Evolutionary conservation across 2,888 invertebrate genomes (phyloP), one percentile per base, ranked within the genome.

Genomic region (Blomia tropicalis): DNA sequence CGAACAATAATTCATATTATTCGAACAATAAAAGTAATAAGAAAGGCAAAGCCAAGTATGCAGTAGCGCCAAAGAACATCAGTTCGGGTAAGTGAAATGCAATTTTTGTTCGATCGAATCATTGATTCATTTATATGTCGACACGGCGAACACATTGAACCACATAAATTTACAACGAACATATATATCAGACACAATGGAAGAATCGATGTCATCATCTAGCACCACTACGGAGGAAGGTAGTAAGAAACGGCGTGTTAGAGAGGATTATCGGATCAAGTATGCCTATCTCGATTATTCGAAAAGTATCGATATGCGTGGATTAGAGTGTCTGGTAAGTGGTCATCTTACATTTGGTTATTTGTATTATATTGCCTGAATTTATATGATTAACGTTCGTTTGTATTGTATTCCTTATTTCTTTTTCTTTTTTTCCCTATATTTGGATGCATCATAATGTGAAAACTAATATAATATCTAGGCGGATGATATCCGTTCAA

Each of bases 401-500:
- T n/a, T n/a, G n/a, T n/a, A n/a, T n/a, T n/a, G n/a, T n/a, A n/a
- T n/a, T n/a, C n/a, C n/a, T n/a, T 32, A 14, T 7, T 32, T 32
- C 7, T 7, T 32, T 32, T 5, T 7, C 14, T 32, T 5, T 5
- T 32, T 32, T 32, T 32, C 14, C 14, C 14, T 32, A 7, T 7
- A 32, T 32, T 32, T 32, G 5, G 32, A 7, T 7, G 14, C 5
- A 32, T 14, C 32, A 32, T 7, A 32, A 32, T 32, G 32, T 32
- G 32, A 7, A 14, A 7, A 32, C 4, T 14, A 32, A 32, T 32
- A 32, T 32, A 14, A 32, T 32, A 14, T 7, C 14, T 5, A 47
- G 47, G 25, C 56, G 17, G 56, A 56, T 3, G 56, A 56, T 36
- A 14, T 56, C 25, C 56, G 56, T 56, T 36, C 31, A 19, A 56